Evolutionary conservation across 1,140 invertebrate species (phyloP), one percentile per base, ranked within the genome.

Genomic region (Drosophila subpulchrella): DNA sequence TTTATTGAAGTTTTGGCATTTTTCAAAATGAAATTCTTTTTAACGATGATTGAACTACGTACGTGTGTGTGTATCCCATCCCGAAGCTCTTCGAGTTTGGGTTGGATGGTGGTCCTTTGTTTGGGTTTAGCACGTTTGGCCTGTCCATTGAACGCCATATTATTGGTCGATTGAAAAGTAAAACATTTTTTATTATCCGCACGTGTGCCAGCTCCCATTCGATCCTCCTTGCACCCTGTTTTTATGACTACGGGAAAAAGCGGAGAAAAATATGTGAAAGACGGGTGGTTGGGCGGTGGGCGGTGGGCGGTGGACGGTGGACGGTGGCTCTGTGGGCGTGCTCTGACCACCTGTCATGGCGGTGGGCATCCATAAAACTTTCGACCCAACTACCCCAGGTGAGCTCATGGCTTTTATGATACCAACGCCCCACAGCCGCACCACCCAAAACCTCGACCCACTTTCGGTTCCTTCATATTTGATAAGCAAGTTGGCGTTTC

Each of bases 101-200:
- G 51, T 11, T 15, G n/a, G 20, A 10, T 15, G 60, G 44, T 59
- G 24, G 58, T 55, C 32, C 65, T 62, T 84, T 84, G 76, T 84
- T 84, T 79, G 76, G 68, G 68, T 58, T 75, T 73, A 65, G 80
- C 84, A 89, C 68, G 80, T 89, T 80, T 89, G 76, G 80, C 73
- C 74, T 78, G 80, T 88, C 80, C 76, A 89, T 89, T 75, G 85
- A 89, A 84, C 81, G 80, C 73, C 81, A 89, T 88, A 88, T 88
- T 88, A 89, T 88, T 88, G 84, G 84, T 88, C 84, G 84, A 88
- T 88, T 88, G 84, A 88, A 88, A 88, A 88, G 84, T 89, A 89
- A 89, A 89, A 88, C 84, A 86, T 86, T 86, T 86, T 86, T 86
- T 86, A 86, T 86, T 88, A 86, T 86, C 83, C 75, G 72, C 83